phyloP scores from a whole-genome alignment of 2,113 vertebrate species.

The Stomatorhinus ivindoensis region DNA sequence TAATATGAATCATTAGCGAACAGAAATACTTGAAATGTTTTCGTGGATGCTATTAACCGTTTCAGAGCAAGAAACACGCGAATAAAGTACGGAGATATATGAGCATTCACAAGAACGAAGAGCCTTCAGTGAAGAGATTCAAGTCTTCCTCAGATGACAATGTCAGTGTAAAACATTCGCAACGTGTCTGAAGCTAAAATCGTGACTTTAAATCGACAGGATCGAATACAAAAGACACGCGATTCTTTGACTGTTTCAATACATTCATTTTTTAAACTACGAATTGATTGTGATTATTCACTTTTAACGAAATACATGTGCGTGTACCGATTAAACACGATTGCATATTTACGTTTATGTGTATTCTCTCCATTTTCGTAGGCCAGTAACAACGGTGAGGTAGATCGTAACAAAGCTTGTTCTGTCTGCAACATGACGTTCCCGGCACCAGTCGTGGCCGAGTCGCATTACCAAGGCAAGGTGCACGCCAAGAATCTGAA shows the following conservation, averaged over 20 bases:
- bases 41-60: slow-evolving; percentile 9
- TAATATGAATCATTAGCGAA: neutral
- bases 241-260: neutral
- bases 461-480: slow-evolving; percentile 93
- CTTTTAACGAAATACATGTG: neutral
- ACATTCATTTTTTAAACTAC: neutral
- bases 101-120: slow-evolving; percentile 69
- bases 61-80: slow-evolving; percentile 93
- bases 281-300: neutral
- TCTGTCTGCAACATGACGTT: slow-evolving; percentile 92
- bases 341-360: neutral
- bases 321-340: neutral
- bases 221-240: neutral
- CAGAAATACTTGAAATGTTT: neutral
- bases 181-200: neutral
- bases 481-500: slow-evolving; percentile 89
- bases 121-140: slow-evolving; percentile 48
- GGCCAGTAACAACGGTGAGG: slow-evolving; percentile 65
- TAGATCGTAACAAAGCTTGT: slow-evolving; percentile 80
- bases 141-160: slow-evolving; percentile 40
- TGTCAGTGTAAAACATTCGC: slow-evolving; percentile 36
- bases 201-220: neutral
- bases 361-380: slow-evolving; percentile 35
- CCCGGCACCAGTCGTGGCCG: slow-evolving; percentile 81
- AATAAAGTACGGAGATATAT: slow-evolving; percentile 89